Evolutionary conservation across 2,888 invertebrate species (phyloP).

Genomic region (Perdita meconis): DNA sequence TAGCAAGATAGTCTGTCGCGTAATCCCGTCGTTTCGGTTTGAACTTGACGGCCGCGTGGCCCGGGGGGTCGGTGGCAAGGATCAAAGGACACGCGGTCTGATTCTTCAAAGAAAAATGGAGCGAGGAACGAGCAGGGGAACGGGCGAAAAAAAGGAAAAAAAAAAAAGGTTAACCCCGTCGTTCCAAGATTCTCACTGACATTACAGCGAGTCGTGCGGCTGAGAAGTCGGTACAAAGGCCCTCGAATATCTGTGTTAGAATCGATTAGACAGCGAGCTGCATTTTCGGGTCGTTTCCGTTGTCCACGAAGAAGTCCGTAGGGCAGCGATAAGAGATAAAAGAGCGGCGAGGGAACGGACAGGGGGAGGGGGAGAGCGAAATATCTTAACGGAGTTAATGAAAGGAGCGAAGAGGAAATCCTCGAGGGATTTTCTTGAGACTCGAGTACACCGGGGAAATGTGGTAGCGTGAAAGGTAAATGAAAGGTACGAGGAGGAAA

Average conservation of each 20-base stretch:
- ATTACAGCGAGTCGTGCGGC: constrained; percentile 8
- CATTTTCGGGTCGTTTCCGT: constrained; percentile 10
- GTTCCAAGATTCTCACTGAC: constrained; percentile 7
- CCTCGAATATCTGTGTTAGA: not conserved
- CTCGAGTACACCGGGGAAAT: constrained; percentile 6
- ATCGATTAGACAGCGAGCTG: constrained; percentile 42
- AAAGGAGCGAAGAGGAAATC: constrained; percentile 66
- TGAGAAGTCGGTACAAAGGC: not conserved
- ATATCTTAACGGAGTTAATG: constrained; percentile 66
- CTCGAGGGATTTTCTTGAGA: constrained; percentile 63
- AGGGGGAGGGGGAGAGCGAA: constrained; percentile 24
- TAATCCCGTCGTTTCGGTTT: constrained; percentile 56
- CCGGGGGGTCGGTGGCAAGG: constrained; percentile 44
- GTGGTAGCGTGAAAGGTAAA: constrained; percentile 7
- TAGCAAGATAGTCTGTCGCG: constrained; percentile 41
- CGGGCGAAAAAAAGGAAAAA: not conserved
- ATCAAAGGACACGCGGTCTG: constrained; percentile 59
- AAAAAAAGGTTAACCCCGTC: not conserved
- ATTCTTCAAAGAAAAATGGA: constrained; percentile 40
- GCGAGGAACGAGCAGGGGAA: too few relatives aligned
- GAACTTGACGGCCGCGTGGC: constrained; percentile 55
- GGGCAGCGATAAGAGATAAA: constrained; percentile 11
- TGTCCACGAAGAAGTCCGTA: not conserved
- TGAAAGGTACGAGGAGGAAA: constrained; percentile 18
- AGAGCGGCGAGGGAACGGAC: constrained; percentile 20